Conservation (phyloP, 2,888 invertebrate genomes). For the Ramazzottius varieornatus region DNA sequence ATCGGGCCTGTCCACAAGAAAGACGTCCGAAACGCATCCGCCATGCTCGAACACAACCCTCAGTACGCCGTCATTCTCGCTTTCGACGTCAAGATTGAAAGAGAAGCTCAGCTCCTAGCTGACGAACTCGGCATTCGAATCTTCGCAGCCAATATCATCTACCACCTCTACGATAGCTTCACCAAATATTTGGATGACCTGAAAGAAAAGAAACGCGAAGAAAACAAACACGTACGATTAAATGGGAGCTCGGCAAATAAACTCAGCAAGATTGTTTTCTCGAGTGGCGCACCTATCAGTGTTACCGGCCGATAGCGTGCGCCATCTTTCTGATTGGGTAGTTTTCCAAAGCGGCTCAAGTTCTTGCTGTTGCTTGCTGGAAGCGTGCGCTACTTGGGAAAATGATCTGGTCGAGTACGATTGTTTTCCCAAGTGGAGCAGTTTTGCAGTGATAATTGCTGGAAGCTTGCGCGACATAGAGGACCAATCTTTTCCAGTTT, state of each 20-base stretch:
- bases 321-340: too few species aligned
- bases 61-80: conserved; percentile 91
- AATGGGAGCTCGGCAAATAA: neutral
- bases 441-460: too few species aligned
- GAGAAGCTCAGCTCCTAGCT: conserved; percentile 89
- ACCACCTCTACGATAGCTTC: conserved; percentile 95
- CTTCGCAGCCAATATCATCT: conserved; percentile 92
- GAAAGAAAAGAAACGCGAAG: conserved; percentile 64
- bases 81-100: conserved; percentile 95
- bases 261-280: too few species aligned
- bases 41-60: conserved; percentile 91
- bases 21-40: conserved; percentile 98
- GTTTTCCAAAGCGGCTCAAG: too few species aligned
- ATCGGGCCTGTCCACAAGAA: conserved; percentile 97
- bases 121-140: conserved; percentile 76
- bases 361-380: too few species aligned
- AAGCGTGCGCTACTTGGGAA: too few species aligned
- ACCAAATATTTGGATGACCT: conserved; percentile 69
- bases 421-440: too few species aligned
- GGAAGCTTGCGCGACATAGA: too few species aligned
- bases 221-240: conserved; percentile 46
- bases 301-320: too few species aligned
- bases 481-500: too few species aligned
- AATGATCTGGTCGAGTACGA: too few species aligned
- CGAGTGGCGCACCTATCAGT: too few species aligned